Percentiles rank a stretch among this genome's conserved stretches.
phyloP scores from a whole-genome alignment of 2,797 vertebrate genomes.

The Vipera ursinii region DNA sequence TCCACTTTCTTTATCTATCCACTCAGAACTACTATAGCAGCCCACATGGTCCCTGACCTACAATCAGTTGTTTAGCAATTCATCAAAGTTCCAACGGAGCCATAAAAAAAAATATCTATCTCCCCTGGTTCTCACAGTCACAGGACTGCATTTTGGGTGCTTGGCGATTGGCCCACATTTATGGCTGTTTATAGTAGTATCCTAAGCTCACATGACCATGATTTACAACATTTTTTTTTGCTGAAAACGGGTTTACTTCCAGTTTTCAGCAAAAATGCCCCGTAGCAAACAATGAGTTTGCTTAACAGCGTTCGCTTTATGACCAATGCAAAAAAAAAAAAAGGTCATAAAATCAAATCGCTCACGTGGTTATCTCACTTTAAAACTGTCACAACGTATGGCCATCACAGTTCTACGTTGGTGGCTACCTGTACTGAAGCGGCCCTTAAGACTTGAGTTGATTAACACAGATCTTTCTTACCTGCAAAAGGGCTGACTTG shows the following conservation, averaged over 20 bases:
- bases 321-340: not conserved
- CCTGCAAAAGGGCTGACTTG: slow-evolving; percentile 89
- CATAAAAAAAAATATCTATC: not conserved
- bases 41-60: not conserved
- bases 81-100: not conserved
- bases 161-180: not conserved
- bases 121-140: not conserved
- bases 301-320: not conserved
- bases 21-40: not conserved
- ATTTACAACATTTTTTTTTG: not conserved
- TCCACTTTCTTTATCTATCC: not conserved
- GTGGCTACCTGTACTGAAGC: not conserved
- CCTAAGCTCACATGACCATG: not conserved
- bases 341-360: not conserved
- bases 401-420: not conserved
- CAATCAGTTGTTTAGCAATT: not conserved
- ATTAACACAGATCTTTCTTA: not conserved
- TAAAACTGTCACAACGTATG: not conserved
- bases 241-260: not conserved
- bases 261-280: not conserved
- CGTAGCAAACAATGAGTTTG: not conserved
- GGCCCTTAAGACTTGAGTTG: not conserved
- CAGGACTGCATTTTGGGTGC: not conserved
- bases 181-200: not conserved
- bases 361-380: not conserved